Conservation (phyloP, 2,113 vertebrate species). For the Sus scrofa region DNA sequence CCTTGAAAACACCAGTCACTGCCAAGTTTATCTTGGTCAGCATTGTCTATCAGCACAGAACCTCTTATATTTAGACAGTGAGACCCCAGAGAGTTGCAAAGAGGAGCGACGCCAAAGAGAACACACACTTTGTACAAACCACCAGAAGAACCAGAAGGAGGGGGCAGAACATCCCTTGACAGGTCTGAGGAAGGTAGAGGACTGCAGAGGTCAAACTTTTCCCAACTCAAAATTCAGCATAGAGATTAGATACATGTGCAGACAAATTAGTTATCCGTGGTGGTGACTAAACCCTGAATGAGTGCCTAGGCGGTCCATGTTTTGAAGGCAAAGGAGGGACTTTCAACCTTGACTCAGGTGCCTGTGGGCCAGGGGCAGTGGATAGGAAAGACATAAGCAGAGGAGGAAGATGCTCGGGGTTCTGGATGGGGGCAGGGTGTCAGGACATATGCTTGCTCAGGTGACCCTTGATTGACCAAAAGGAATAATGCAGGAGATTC, state of each 20-base stretch:
- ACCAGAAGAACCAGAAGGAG: background rate
- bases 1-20: background rate
- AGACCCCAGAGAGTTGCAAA: background rate
- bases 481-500: background rate
- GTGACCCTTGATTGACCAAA: fast-evolving
- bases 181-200: background rate
- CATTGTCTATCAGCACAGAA: background rate
- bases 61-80: background rate
- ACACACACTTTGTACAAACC: background rate
- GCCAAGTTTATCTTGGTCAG: background rate
- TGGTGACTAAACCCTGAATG: background rate
- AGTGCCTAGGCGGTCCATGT: background rate
- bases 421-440: fast-evolving
- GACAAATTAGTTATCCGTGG: background rate
- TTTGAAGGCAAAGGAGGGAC: background rate
- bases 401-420: background rate
- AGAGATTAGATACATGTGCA: background rate
- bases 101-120: background rate
- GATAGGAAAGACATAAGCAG: background rate
- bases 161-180: background rate
- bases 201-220: background rate
- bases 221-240: background rate
- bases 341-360: background rate
- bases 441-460: background rate
- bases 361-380: background rate